Percentiles rank a stretch among this genome's conserved stretches.
phyloP scores from a whole-genome alignment of 2,113 vertebrate species.

The Merops nubicus region DNA sequence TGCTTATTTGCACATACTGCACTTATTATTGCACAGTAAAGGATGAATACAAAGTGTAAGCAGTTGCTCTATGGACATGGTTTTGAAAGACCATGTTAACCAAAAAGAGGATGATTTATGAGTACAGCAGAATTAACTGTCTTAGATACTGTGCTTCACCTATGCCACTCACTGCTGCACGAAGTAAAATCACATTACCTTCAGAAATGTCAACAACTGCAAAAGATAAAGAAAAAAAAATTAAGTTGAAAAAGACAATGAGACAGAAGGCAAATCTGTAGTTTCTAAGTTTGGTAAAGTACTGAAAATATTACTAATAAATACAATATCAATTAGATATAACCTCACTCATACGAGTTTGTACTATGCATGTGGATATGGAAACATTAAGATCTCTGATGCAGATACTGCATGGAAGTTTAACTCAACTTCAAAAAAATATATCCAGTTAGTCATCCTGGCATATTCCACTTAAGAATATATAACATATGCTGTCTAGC shows the following conservation, averaged over 20 bases:
- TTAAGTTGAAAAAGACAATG: neutral
- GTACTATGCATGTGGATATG: neutral
- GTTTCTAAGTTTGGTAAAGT: neutral
- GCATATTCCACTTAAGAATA: neutral
- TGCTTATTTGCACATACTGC: conserved; percentile 13
- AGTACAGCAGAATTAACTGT: neutral
- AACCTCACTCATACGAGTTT: neutral
- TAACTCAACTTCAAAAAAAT: neutral
- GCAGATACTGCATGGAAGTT: neutral
- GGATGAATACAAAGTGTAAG: neutral
- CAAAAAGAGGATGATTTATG: neutral
- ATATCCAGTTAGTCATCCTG: neutral
- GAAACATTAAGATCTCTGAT: neutral
- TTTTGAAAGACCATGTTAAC: neutral
- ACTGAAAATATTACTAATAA: neutral
- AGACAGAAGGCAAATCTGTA: neutral
- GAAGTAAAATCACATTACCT: neutral
- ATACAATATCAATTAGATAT: neutral
- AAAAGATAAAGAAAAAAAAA: neutral
- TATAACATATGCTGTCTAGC: neutral
- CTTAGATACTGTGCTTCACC: neutral
- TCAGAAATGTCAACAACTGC: neutral
- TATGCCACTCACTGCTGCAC: neutral
- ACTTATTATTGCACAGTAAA: neutral
- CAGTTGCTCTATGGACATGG: neutral